phyloP scores from a whole-genome alignment of 1,140 invertebrate genomes.

The Drosophila aff. region DNA sequence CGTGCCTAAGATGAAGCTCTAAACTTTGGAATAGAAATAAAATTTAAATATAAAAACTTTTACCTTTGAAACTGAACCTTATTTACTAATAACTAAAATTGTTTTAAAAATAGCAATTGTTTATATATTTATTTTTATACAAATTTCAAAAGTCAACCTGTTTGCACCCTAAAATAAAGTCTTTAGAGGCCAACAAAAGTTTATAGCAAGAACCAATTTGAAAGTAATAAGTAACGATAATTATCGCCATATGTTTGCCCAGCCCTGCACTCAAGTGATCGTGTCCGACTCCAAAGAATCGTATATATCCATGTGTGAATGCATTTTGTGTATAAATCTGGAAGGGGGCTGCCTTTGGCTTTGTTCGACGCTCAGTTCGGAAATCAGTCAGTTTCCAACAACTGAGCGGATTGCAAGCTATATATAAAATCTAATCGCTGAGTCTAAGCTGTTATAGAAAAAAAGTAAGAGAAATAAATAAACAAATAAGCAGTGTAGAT shows the following conservation, averaged over 20 bases:
- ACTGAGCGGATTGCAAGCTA: slow-evolving; percentile 3
- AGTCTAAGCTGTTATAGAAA: neutral
- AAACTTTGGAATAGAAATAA: too few species aligned
- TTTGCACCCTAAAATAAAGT: neutral
- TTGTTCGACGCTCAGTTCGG: neutral
- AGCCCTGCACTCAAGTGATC: neutral
- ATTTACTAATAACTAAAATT: too few species aligned
- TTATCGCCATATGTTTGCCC: neutral
- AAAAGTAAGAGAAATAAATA: neutral
- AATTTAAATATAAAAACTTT: too few species aligned
- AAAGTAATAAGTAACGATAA: neutral
- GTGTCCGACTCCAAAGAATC: neutral
- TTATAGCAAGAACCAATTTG: neutral
- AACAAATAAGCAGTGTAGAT: neutral
- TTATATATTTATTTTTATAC: too few species aligned
- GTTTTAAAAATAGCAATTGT: too few species aligned
- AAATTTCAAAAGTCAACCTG: too few species aligned
- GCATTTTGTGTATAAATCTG: neutral
- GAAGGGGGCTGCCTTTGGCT: neutral
- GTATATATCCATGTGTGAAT: slow-evolving; percentile 4
- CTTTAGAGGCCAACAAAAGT: too few species aligned
- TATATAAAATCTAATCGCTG: neutral
- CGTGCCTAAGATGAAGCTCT: too few species aligned
- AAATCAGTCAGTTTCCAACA: slow-evolving; percentile 3
- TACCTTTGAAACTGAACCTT: too few species aligned